phyloP scores from a whole-genome alignment of 2,113 vertebrate species.

The Oncorhynchus mykiss region DNA sequence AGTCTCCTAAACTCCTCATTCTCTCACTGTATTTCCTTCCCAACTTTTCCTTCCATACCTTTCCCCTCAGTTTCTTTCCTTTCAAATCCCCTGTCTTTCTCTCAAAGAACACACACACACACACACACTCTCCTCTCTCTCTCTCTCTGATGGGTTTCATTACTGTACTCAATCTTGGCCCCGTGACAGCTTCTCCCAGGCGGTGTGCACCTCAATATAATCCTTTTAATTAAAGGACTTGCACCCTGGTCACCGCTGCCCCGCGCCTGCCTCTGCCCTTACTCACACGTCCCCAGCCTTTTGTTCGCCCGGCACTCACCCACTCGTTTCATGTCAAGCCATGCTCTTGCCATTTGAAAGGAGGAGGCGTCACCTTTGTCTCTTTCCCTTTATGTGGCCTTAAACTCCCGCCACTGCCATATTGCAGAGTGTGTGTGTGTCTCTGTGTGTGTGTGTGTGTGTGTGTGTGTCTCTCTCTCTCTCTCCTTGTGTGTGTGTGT shows the following conservation, averaged over 20 bases:
- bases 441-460: too few species aligned
- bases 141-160: slow-evolving; percentile 72
- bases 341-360: slow-evolving; percentile 73
- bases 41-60: background rate
- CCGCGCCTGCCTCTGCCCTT: slow-evolving; percentile 58
- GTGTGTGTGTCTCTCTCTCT: too few species aligned
- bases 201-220: slow-evolving; percentile 76
- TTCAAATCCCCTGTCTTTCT: background rate
- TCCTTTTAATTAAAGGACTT: slow-evolving; percentile 80
- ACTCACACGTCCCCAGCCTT: slow-evolving; percentile 64
- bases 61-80: background rate
- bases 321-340: slow-evolving; percentile 74
- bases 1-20: background rate
- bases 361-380: slow-evolving; percentile 78
- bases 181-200: slow-evolving; percentile 71
- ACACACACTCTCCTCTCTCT: slow-evolving; percentile 22
- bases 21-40: background rate
- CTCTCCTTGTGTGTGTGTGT: background rate
- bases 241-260: slow-evolving; percentile 41
- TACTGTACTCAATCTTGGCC: slow-evolving; percentile 77
- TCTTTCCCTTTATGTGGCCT: slow-evolving; percentile 72
- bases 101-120: background rate
- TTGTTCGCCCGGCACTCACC: slow-evolving; percentile 75
- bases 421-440: too few species aligned
- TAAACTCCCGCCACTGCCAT: slow-evolving; percentile 63